Evolutionary conservation across 2,113 vertebrate species (phyloP), one percentile per base, ranked within the genome.

Genomic region (Panthera tigris): DNA sequence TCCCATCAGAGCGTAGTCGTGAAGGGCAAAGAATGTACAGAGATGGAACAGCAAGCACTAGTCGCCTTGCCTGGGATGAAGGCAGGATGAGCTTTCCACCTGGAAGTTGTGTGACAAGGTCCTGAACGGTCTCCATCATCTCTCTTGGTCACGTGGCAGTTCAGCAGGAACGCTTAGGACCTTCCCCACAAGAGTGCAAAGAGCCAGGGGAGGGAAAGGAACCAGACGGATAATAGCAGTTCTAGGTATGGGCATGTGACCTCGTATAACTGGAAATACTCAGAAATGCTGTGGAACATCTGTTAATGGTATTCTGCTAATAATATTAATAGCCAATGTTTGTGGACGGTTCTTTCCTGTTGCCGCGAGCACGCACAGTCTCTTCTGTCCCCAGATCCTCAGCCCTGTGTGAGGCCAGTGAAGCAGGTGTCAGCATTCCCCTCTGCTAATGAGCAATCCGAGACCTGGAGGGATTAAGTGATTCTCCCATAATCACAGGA

Each of bases 201-300:
- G 57, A 27, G 4, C 57, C 50, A 18, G 41, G 74, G 52, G 65
- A 45, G 8, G n/a, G 61, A 74, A 33, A 9, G 1, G 6, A 45
- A 16, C 18, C 13, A 11, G n/a, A 65, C 3, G 0, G 11, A 9
- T 1, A 14, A 45, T 5, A 8, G 27, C 16, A 11, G 5, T 33
- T 57, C 55, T 36, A 45, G 39, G 3, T 68, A 7, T 2, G 6
- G 25, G 18, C n/a, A 2, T 25, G 31, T n/a, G 33, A 63, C 39
- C 25, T n/a, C 33, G 0, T 12, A 0, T 27, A 31, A 33, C 1
- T 4, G 12, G 9, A 36, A 7, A 14, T 45, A 8, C 45, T 48
- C 7, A 55, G 45, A 73, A 27, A 29, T 5, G 13, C 41, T 0
- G 5, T 16, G 63, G 5, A 27, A n/a, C 29, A 0, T 9, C 7